A percentile compares a stretch with the other conserved stretches of the same genome.
These are phyloP conservation scores for Boulengeromyrus knoepffleri DNA, from an alignment of 2,113 vertebrate genomes.

Conservation along the genomic window DNA sequence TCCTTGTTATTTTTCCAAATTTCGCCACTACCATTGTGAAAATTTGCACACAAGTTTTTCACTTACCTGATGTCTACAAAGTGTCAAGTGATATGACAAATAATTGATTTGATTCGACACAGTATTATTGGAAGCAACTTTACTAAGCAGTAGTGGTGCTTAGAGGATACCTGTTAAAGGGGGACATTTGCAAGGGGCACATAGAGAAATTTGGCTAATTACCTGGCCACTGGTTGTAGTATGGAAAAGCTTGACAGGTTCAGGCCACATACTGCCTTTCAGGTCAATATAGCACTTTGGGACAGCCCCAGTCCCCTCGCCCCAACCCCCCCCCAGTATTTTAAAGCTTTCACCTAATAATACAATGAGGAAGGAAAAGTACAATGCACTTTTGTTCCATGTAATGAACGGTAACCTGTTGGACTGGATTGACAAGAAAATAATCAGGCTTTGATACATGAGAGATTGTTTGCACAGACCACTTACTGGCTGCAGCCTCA, in stretches of 20 bases:
- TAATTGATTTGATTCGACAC: background rate
- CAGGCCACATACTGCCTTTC: background rate
- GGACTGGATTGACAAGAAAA: background rate
- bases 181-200: background rate
- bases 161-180: background rate
- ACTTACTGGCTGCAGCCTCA: background rate
- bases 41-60: background rate
- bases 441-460: background rate
- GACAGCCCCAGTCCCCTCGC: background rate
- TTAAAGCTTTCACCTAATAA: background rate
- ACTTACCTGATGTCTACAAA: background rate
- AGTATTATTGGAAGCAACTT: background rate
- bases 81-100: background rate
- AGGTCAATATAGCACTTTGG: background rate
- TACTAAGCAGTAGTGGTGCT: background rate
- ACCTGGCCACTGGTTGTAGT: background rate
- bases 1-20: background rate
- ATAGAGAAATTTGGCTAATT: background rate
- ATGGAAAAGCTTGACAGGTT: background rate
- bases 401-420: background rate
- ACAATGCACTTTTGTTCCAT: background rate
- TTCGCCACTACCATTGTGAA: background rate
- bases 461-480: background rate
- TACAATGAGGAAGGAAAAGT: background rate
- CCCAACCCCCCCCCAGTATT: background rate